Evolutionary conservation across 2,113 vertebrate species (phyloP).

Genomic region (human (Homo sapiens)): GRCh38 chr6:90707001-90707500

Average conservation of each 20-base stretch:
- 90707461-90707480: constrained; percentile 32
- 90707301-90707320: constrained; percentile 18
- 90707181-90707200: constrained; percentile 53
- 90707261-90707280: constrained; percentile 72
- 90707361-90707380: constrained; percentile 37
- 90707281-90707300: constrained; percentile 9
- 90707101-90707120: constrained; percentile 69
- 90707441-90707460: constrained; percentile 60
- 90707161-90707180: constrained; percentile 72
- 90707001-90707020: neutral
- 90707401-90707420: constrained; percentile 40
- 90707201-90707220: constrained; percentile 59
- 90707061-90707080: constrained; percentile 64
- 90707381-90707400: constrained; percentile 52
- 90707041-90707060: constrained; percentile 34
- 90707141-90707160: constrained; percentile 66
- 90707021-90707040: neutral
- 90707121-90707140: constrained; percentile 72
- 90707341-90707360: constrained; percentile 52
- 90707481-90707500: neutral
- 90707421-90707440: constrained; percentile 28
- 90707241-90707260: constrained; percentile 48
- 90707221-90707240: constrained; percentile 40
- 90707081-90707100: constrained; percentile 52
- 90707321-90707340: constrained; percentile 58